Evolutionary conservation across 1,140 invertebrate genomes (phyloP).

Genomic region (Bombus superbus): DNA sequence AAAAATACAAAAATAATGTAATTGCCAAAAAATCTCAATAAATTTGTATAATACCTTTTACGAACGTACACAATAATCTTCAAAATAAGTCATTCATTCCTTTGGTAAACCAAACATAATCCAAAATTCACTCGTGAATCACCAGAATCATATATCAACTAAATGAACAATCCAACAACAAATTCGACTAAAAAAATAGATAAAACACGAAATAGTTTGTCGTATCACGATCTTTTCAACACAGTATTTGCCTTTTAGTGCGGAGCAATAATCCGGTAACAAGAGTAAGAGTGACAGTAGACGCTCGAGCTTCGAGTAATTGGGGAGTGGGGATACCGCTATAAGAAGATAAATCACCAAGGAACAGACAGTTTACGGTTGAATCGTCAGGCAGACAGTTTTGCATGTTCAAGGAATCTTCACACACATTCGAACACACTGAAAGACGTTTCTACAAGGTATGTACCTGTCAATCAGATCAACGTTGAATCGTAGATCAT

Average conservation of each 20-base stretch:
- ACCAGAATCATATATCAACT: too few relatives aligned
- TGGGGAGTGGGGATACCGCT: conserved; percentile 63
- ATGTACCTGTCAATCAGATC: background rate
- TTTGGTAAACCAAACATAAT: too few relatives aligned
- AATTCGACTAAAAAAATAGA: too few relatives aligned
- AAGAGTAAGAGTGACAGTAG: background rate
- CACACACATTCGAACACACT: background rate
- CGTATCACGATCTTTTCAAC: background rate
- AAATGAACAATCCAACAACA: too few relatives aligned
- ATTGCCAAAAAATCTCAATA: too few relatives aligned
- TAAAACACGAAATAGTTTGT: too few relatives aligned
- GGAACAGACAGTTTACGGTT: conserved; percentile 54
- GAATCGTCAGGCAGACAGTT: background rate
- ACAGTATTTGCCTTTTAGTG: accelerated
- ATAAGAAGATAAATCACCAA: conserved; percentile 64
- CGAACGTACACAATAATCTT: too few relatives aligned
- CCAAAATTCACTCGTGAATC: too few relatives aligned
- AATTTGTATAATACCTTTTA: too few relatives aligned
- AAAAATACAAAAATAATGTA: too few relatives aligned
- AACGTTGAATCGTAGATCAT: background rate
- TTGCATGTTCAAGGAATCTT: background rate
- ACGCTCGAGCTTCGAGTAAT: conserved; percentile 2
- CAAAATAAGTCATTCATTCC: too few relatives aligned
- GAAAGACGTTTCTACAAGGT: background rate
- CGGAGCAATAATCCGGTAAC: background rate